Conservation (phyloP, 2,113 vertebrate genomes). For the Psilopsiagon aymara region DNA sequence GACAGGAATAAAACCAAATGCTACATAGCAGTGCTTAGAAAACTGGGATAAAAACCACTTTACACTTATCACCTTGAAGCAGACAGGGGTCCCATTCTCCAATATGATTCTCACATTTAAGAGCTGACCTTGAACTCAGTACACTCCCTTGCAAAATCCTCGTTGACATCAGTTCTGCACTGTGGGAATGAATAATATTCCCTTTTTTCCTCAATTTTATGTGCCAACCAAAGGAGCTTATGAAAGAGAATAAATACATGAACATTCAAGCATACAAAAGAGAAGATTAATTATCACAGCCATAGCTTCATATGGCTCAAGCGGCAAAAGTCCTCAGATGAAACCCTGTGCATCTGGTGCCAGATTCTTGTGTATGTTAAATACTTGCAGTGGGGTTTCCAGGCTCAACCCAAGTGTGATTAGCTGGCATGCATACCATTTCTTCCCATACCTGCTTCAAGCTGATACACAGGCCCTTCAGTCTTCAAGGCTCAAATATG, state of each 20-base stretch:
- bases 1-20: neutral
- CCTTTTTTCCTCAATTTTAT: neutral
- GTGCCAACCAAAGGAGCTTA: neutral
- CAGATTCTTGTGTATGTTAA: neutral
- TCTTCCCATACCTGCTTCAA: neutral
- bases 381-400: neutral
- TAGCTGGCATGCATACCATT: neutral
- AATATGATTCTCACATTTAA: neutral
- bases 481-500: neutral
- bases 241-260: constrained; percentile 9
- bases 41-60: rapidly evolving
- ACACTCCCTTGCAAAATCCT: neutral
- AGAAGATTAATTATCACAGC: constrained; percentile 10
- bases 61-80: neutral
- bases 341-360: neutral
- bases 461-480: neutral
- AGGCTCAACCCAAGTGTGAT: neutral
- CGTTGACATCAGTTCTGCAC: neutral
- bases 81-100: neutral
- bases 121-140: neutral
- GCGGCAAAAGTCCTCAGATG: neutral
- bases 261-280: neutral
- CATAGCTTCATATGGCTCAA: neutral
- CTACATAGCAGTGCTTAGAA: neutral
- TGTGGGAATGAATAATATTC: neutral